phyloP scores from a whole-genome alignment of 2,797 vertebrate species.

The Bradypodion pumilum region DNA sequence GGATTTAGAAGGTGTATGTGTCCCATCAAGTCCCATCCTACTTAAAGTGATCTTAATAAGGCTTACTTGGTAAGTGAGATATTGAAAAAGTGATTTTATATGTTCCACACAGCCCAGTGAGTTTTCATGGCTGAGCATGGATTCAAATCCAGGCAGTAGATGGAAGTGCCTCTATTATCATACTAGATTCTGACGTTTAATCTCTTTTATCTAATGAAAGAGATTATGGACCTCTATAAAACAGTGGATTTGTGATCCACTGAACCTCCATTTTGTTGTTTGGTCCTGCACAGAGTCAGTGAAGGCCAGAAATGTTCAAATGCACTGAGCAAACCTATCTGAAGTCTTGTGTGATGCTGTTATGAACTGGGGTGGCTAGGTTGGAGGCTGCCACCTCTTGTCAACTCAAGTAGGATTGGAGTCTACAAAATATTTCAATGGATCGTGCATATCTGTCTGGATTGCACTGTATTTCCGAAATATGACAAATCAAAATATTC shows the following conservation, averaged over 20 bases:
- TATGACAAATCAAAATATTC: no score
- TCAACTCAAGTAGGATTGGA: not conserved
- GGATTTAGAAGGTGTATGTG: not conserved
- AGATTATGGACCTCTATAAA: no score
- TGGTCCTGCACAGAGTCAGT: not conserved
- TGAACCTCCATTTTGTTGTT: not conserved
- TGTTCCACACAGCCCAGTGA: no score
- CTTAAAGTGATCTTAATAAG: no score
- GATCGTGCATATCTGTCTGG: not conserved
- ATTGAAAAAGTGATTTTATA: no score
- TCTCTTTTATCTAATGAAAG: not conserved
- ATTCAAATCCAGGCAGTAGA: not conserved
- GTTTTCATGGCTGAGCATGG: not conserved
- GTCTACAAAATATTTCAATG: not conserved
- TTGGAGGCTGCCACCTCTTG: not conserved
- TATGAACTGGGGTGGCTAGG: not conserved
- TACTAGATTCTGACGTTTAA: not conserved
- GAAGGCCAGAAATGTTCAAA: not conserved
- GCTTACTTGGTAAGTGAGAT: no score
- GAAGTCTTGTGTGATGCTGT: not conserved
- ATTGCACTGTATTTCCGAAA: not conserved
- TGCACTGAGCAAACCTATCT: not conserved
- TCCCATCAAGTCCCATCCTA: no score
- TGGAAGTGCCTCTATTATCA: not conserved
- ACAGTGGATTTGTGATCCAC: not conserved